phyloP scores from a whole-genome alignment of 2,113 vertebrate genomes.

The Acrocephalus arundinaceus region DNA sequence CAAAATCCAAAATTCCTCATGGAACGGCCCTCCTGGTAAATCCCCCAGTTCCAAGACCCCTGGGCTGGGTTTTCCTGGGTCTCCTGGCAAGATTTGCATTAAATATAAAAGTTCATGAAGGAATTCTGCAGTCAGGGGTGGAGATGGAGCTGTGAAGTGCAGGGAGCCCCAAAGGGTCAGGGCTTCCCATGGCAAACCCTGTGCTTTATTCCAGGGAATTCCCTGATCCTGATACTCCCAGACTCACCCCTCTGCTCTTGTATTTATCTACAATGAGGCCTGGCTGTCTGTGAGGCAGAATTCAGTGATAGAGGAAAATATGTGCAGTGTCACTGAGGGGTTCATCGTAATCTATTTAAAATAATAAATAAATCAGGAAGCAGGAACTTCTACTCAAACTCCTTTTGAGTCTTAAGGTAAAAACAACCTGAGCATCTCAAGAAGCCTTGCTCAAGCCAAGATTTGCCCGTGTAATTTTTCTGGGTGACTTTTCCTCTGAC shows the following conservation, averaged over 20 bases:
- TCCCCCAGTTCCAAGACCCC: neutral
- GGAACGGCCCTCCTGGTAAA: neutral
- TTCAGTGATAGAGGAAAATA: neutral
- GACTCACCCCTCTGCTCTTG: neutral
- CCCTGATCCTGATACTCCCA: neutral
- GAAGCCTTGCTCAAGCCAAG: neutral
- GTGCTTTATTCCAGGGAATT: neutral
- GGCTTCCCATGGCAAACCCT: neutral
- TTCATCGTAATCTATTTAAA: rapidly evolving
- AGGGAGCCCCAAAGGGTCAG: neutral
- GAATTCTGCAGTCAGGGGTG: neutral
- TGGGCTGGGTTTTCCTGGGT: neutral
- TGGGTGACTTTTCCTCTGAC: neutral
- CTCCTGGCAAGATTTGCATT: neutral
- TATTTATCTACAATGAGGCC: rapidly evolving
- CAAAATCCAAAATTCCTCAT: neutral
- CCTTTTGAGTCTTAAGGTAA: neutral
- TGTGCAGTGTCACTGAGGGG: neutral
- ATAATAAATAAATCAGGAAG: neutral
- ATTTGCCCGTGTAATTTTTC: neutral
- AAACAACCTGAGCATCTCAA: neutral
- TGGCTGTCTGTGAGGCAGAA: neutral
- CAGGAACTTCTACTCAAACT: neutral
- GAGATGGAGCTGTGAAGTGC: neutral
- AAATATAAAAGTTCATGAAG: neutral